These are phyloP conservation scores for Drosophila setosimentum DNA, from an alignment of 2,888 invertebrate genomes.

Conservation along the genomic window DNA sequence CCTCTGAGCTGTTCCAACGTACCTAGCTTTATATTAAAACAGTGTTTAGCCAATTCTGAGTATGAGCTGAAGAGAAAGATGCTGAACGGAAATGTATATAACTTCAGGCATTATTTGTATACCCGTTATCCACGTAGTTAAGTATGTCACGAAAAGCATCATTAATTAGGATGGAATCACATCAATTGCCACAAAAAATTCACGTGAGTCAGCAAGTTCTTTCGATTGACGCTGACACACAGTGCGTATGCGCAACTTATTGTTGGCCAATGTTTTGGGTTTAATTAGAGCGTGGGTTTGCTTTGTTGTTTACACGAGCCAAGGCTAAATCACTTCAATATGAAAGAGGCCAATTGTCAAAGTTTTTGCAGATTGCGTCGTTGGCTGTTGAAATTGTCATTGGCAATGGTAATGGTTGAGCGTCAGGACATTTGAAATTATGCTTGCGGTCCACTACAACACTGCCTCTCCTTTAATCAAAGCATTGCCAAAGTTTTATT, in stretches of 20 bases:
- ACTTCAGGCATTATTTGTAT: background rate
- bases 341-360: conserved; percentile 15
- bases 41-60: background rate
- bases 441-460: conserved; percentile 21
- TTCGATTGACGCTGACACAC: background rate
- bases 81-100: background rate
- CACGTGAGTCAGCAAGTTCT: background rate
- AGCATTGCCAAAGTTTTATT: conserved; percentile 18
- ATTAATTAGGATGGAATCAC: background rate
- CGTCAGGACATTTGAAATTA: conserved; percentile 45
- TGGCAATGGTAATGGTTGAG: conserved; percentile 39
- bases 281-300: background rate
- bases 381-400: conserved; percentile 24
- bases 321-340: background rate
- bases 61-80: background rate
- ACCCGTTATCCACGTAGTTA: background rate
- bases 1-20: background rate
- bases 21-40: background rate
- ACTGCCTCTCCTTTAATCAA: conserved; percentile 6
- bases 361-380: conserved; percentile 38
- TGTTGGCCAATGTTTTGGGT: background rate
- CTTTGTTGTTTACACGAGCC: background rate
- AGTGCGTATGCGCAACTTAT: conserved; percentile 46
- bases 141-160: background rate
- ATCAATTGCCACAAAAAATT: background rate